A percentile compares a stretch with the other conserved stretches of the same genome.
Conservation (phyloP, 1,140 invertebrate genomes). For the Diorhabda carinulata region DNA sequence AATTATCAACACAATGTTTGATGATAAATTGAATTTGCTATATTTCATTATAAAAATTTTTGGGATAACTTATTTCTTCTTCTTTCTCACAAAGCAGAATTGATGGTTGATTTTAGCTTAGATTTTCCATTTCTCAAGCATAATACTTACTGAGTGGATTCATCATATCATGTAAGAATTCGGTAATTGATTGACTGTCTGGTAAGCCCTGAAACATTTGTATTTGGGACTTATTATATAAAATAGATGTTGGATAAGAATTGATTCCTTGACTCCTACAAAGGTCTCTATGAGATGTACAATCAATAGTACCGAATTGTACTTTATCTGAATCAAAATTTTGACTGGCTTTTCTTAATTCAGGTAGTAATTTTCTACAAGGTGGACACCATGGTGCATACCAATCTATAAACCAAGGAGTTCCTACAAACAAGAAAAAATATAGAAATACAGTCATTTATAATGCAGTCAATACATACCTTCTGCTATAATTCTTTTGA, state of each 20-base stretch:
- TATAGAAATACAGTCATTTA: not conserved
- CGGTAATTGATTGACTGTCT: slow-evolving; percentile 57
- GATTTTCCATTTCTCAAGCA: no score
- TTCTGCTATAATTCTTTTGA: slow-evolving; percentile 51
- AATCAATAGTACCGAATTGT: slow-evolving; percentile 67
- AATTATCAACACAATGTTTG: no score
- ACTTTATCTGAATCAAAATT: slow-evolving; percentile 50
- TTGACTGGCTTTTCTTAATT: slow-evolving; percentile 66
- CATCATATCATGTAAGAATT: slow-evolving; percentile 64
- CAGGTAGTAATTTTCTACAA: slow-evolving; percentile 68
- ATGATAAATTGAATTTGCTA: no score
- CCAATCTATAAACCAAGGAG: slow-evolving; percentile 73
- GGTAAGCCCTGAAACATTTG: slow-evolving; percentile 61
- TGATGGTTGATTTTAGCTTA: no score
- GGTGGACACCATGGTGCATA: slow-evolving; percentile 85
- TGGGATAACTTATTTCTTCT: no score
- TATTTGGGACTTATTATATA: slow-evolving; percentile 63
- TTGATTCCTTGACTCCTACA: slow-evolving; percentile 62
- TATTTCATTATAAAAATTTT: no score
- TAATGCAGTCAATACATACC: slow-evolving; percentile 32
- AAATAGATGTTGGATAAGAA: slow-evolving; percentile 71
- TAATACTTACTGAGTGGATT: slow-evolving; percentile 49
- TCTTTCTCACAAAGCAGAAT: not conserved
- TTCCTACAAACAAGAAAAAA: slow-evolving; percentile 42
- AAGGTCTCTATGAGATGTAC: slow-evolving; percentile 53